phyloP scores from a whole-genome alignment of 2,888 invertebrate genomes.

The Exocentrus adspersus region DNA sequence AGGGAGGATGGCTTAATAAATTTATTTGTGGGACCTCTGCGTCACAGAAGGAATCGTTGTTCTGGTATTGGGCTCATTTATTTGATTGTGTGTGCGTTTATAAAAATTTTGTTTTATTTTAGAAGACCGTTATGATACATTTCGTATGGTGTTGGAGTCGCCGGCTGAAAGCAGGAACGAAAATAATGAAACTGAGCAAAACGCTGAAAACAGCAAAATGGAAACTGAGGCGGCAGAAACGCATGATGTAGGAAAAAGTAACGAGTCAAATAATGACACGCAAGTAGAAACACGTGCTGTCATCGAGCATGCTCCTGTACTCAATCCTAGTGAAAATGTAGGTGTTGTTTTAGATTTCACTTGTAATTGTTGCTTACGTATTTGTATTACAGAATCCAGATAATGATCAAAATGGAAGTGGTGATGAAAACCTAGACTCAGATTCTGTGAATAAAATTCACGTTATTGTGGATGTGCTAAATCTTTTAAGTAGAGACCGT shows the following conservation, averaged over 20 bases:
- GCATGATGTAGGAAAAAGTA: conserved; percentile 34
- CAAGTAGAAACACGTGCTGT: conserved; percentile 40
- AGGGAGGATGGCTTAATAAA: conserved; percentile 39
- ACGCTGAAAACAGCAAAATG: conserved; percentile 36
- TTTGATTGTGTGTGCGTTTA: neutral
- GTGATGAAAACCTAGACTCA: conserved; percentile 17
- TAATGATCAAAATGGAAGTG: neutral
- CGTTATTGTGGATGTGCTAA: conserved; percentile 41
- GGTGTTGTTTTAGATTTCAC: neutral
- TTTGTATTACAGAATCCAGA: neutral
- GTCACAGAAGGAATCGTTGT: conserved; percentile 36
- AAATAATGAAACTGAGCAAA: conserved; percentile 27
- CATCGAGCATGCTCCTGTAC: conserved; percentile 44
- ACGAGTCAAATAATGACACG: conserved; percentile 30
- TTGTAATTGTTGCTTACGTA: neutral
- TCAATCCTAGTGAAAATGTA: conserved; percentile 11
- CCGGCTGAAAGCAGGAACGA: neutral
- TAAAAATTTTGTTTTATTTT: neutral
- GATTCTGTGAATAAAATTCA: conserved; percentile 39
- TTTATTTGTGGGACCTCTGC: conserved; percentile 43
- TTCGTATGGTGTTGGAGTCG: neutral
- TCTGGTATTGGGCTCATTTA: conserved; percentile 30
- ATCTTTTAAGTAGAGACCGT: conserved; percentile 37
- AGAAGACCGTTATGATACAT: neutral
- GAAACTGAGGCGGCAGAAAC: conserved; percentile 43